Conservation (phyloP, 2,888 invertebrate species). For the Drosophila neoperkinsi region DNA sequence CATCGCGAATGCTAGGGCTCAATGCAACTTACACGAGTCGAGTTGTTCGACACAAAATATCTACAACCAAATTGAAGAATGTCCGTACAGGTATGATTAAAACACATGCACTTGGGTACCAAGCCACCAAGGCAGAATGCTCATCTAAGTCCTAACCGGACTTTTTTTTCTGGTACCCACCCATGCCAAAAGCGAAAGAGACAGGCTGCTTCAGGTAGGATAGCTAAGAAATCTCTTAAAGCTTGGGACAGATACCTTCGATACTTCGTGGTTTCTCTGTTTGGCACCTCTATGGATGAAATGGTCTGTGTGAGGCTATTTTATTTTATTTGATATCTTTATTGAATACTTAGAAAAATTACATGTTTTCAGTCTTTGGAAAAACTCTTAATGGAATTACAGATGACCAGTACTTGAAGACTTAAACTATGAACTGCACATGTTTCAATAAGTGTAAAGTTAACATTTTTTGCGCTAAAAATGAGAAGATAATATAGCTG, state of each 20-base stretch:
- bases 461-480: conserved; percentile 1
- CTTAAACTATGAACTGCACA: background rate
- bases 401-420: conserved; percentile 15
- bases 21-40: background rate
- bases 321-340: conserved; percentile 3
- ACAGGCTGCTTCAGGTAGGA: background rate
- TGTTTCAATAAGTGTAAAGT: background rate
- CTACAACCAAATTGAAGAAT: background rate
- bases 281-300: background rate
- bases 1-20: background rate
- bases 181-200: background rate
- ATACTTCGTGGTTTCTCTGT: too few species aligned
- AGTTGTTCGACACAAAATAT: background rate
- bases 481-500: background rate
- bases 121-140: background rate
- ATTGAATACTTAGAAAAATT: conserved; percentile 16
- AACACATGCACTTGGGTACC: background rate
- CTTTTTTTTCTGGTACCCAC: background rate
- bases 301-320: background rate
- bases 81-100: background rate
- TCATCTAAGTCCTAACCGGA: background rate
- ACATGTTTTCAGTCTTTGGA: conserved; percentile 47
- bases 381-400: conserved; percentile 32
- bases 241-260: background rate
- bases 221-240: background rate